Evolutionary conservation across 2,113 vertebrate genomes (phyloP), one percentile per base, ranked within the genome.

Genomic region (Octodon degus): DNA sequence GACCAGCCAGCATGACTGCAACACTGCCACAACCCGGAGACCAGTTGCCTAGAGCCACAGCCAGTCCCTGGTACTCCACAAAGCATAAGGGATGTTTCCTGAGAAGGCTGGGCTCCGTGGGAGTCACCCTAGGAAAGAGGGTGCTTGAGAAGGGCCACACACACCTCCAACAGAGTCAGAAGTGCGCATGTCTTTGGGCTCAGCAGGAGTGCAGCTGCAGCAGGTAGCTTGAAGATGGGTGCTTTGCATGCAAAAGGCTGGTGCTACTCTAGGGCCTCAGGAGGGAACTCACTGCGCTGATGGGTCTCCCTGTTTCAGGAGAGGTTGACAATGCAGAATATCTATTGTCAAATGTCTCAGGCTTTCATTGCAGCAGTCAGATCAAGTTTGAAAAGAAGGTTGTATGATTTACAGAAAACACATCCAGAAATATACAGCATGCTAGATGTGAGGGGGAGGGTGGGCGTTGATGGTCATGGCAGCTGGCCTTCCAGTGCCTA

Each of bases 341-440:
- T 97, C 83, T 92, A 83, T 68, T 91, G 62, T 76, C n/a, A 20
- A 96, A 60, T 92, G 90, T 95, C 92, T 58, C 80, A 96, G 90
- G 84, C 96, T 96, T 97, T 95, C 90, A 94, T 55, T 85, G 87
- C 93, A 90, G 84, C 94, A 93, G 32, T 80, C 92, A 72, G 81
- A 96, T 94, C 93, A 97, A 43, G 32, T 89, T 93, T 86, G 76
- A 92, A 87, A 97, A 94, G 84, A 87, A 89, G 0, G 5, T 62
- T 83, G 76, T 76, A 34, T 83, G 62, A 43, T 95, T 93, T 94
- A 93, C 88, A 83, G 62, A 86, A 77, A 93, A 90, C 67, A 68
- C 25, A 77, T 68, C 67, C 13, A 27, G 89, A 84, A 32, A 63
- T 65, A 5, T 0, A 32, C 27, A 17, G 40, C 1, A 20, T 13